These are phyloP conservation scores for Tinamus major DNA, from an alignment of 2,797 vertebrate species.

Conservation along the genomic window DNA sequence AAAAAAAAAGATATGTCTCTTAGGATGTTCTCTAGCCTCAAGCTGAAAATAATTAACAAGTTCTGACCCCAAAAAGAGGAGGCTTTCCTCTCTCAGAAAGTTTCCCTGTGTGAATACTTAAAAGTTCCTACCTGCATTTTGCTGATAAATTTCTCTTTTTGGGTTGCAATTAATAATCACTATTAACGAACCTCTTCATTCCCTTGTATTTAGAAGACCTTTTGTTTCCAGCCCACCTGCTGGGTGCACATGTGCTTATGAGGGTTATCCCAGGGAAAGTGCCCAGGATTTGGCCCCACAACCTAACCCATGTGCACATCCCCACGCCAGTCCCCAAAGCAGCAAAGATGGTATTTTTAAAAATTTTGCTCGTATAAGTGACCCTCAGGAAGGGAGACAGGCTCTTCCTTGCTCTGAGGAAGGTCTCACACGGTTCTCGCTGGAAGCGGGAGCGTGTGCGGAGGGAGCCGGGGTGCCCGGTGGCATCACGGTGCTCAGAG, in stretches of 20 bases:
- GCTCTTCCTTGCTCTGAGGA: accelerated
- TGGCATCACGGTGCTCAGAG: not conserved
- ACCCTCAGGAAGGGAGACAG: too few species aligned
- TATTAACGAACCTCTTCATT: not conserved
- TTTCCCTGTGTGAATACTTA: not conserved
- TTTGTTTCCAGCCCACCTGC: not conserved
- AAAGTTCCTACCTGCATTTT: not conserved
- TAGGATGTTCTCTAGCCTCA: constrained; percentile 27
- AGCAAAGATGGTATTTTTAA: too few species aligned
- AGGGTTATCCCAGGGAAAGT: not conserved
- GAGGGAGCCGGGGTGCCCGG: too few species aligned
- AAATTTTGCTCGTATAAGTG: too few species aligned
- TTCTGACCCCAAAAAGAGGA: constrained; percentile 52
- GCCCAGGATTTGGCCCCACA: not conserved
- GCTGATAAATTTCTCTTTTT: not conserved
- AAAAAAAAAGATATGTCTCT: not conserved
- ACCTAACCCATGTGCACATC: not conserved
- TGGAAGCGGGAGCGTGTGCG: not conserved
- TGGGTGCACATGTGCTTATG: not conserved
- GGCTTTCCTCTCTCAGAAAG: not conserved
- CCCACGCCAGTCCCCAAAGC: too few species aligned
- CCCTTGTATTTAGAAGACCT: not conserved
- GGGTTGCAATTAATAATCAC: not conserved
- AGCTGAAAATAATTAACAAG: constrained; percentile 56
- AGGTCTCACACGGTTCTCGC: not conserved